A percentile compares a stretch with the other conserved stretches of the same genome.
phyloP scores from a whole-genome alignment of 2,797 vertebrate species.

The Oreochromis mossambicus region DNA sequence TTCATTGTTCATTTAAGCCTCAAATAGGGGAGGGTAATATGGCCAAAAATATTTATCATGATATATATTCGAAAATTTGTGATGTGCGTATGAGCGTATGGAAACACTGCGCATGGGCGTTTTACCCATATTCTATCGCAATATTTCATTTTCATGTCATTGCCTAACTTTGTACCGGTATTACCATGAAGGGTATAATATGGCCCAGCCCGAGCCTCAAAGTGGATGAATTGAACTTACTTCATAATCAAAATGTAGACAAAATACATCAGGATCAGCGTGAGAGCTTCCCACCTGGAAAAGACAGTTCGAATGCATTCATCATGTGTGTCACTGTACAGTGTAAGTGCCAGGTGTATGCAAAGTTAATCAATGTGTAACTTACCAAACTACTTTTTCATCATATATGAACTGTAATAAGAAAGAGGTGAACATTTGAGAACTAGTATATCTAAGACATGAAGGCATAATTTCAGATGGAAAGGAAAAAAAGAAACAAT shows the following conservation, averaged over 20 bases:
- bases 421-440: neutral
- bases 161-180: too few species aligned
- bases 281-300: constrained; percentile 93
- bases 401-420: constrained; percentile 92
- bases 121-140: too few species aligned
- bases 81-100: too few species aligned
- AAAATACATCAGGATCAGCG: constrained; percentile 89
- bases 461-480: neutral
- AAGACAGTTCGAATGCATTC: neutral
- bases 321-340: neutral
- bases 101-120: too few species aligned
- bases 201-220: neutral
- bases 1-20: neutral
- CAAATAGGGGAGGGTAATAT: neutral
- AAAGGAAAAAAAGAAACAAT: neutral
- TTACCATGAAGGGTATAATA: too few species aligned
- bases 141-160: too few species aligned
- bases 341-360: neutral
- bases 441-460: neutral
- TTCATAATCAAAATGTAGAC: constrained; percentile 98
- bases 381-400: constrained; percentile 94
- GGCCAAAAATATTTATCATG: too few species aligned
- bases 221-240: constrained; percentile 75
- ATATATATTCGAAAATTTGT: too few species aligned
- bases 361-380: neutral